phyloP scores from a whole-genome alignment of 92 coral and sea anemone species.

The Actinostola sp. region DNA sequence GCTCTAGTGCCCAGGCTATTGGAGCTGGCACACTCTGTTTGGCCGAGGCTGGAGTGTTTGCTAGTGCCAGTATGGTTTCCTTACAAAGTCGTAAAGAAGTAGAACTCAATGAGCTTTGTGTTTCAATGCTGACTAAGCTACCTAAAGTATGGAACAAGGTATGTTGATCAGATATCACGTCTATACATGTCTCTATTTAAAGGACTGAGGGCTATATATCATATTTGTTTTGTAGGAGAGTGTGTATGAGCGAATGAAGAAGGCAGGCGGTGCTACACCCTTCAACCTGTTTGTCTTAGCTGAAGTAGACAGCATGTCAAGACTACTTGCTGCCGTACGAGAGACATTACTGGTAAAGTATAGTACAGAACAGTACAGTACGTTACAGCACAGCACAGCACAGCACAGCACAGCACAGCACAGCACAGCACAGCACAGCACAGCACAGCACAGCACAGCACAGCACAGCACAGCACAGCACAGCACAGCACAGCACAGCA shows the following conservation, averaged over 20 bases:
- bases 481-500: too few relatives aligned
- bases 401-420: too few relatives aligned
- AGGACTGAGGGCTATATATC: too few relatives aligned
- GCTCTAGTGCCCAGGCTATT: constrained; percentile 80
- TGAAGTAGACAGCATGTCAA: constrained; percentile 93
- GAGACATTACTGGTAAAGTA: constrained; percentile 89
- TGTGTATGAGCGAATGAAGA: constrained; percentile 92
- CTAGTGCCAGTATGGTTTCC: constrained; percentile 94
- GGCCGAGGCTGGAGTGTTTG: constrained; percentile 85
- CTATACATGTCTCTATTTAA: too few relatives aligned
- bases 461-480: too few relatives aligned
- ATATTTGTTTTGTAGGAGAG: constrained; percentile 61
- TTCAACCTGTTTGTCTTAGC: constrained; percentile 89
- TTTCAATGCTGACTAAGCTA: constrained; percentile 76
- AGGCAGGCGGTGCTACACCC: constrained; percentile 88
- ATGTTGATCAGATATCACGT: too few relatives aligned
- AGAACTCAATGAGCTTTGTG: constrained; percentile 87
- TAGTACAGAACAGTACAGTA: too few relatives aligned
- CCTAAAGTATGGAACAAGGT: constrained; percentile 99
- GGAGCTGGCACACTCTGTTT: constrained; percentile 87
- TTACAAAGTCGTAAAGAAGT: constrained; percentile 82
- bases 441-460: too few relatives aligned
- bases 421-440: too few relatives aligned
- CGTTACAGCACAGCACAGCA: too few relatives aligned
- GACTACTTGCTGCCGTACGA: constrained; percentile 70